These are phyloP conservation scores for Leptothorax acervorum DNA, from an alignment of 2,888 invertebrate species.

Conservation along the genomic window DNA sequence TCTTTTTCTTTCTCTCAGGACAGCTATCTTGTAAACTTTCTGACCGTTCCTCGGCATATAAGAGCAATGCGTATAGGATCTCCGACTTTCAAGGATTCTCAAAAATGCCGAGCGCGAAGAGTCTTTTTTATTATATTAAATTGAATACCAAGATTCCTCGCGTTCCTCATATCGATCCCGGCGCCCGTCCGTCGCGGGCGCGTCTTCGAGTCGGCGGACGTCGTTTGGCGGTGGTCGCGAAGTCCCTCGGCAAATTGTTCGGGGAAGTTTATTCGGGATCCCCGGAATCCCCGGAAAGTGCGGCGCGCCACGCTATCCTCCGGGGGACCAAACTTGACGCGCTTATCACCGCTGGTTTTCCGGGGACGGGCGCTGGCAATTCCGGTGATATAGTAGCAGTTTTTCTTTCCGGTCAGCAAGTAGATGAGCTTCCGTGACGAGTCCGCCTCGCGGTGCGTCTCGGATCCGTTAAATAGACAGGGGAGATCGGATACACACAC, in stretches of 20 bases:
- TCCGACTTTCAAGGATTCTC: constrained; percentile 13
- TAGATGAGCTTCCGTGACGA: constrained; percentile 29
- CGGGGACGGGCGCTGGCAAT: neutral
- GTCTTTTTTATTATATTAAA: constrained; percentile 52
- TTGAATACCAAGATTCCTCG: constrained; percentile 47
- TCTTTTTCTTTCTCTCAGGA: neutral
- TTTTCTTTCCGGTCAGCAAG: constrained; percentile 37
- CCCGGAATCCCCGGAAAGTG: neutral
- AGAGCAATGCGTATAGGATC: neutral
- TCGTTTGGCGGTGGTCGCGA: constrained; percentile 10
- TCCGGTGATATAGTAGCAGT: constrained; percentile 8
- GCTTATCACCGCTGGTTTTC: constrained; percentile 11
- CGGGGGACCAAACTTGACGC: constrained; percentile 33
- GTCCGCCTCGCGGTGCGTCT: constrained; percentile 6
- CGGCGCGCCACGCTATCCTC: constrained; percentile 16
- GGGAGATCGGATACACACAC: constrained; percentile 1
- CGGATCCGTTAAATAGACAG: constrained; percentile 47
- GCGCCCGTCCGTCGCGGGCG: neutral
- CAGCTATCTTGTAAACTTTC: neutral
- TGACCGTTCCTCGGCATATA: neutral
- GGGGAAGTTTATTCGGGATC: constrained; percentile 43
- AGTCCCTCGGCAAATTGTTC: constrained; percentile 39
- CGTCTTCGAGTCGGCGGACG: constrained; percentile 29
- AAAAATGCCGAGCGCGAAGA: constrained; percentile 23
- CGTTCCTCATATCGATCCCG: constrained; percentile 42